Conservation (phyloP, 2,888 invertebrate species). For the Petrophora chlorosata region DNA sequence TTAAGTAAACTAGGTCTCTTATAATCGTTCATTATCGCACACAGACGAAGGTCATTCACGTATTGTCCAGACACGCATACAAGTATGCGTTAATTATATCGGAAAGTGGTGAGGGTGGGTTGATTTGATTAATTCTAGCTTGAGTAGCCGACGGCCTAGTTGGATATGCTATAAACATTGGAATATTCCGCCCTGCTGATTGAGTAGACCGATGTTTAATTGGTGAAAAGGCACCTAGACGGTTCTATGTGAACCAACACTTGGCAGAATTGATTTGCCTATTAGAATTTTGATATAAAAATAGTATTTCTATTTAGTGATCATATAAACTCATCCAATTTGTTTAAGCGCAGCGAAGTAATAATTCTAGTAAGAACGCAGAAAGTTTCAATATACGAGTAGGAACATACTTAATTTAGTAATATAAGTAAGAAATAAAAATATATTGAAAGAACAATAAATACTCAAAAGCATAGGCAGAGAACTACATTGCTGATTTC, state of each 20-base stretch:
- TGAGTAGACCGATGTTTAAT: conserved; percentile 56
- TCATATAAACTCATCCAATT: too few relatives aligned
- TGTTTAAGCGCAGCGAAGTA: too few relatives aligned
- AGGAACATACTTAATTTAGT: too few relatives aligned
- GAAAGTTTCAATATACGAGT: too few relatives aligned
- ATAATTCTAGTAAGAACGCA: too few relatives aligned
- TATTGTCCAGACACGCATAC: conserved; percentile 76
- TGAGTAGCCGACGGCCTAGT: conserved; percentile 73
- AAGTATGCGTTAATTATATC: conserved; percentile 82
- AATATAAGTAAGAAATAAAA: too few relatives aligned
- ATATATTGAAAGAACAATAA: too few relatives aligned
- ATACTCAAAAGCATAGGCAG: too few relatives aligned
- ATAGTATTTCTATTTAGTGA: background rate
- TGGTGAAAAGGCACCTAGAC: conserved; percentile 53
- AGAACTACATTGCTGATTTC: too few relatives aligned
- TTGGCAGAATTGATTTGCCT: conserved; percentile 8
- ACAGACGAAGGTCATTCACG: conserved; percentile 68
- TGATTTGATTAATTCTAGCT: conserved; percentile 84
- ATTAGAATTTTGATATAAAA: background rate
- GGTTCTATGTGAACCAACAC: conserved; percentile 28
- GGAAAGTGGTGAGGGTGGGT: conserved; percentile 82
- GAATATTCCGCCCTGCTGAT: conserved; percentile 70
- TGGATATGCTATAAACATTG: conserved; percentile 75
- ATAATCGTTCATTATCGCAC: conserved; percentile 84
- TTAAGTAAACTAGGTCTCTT: conserved; percentile 72